Conservation (phyloP, 2,113 vertebrate genomes). For the Ginglymostoma cirratum region DNA sequence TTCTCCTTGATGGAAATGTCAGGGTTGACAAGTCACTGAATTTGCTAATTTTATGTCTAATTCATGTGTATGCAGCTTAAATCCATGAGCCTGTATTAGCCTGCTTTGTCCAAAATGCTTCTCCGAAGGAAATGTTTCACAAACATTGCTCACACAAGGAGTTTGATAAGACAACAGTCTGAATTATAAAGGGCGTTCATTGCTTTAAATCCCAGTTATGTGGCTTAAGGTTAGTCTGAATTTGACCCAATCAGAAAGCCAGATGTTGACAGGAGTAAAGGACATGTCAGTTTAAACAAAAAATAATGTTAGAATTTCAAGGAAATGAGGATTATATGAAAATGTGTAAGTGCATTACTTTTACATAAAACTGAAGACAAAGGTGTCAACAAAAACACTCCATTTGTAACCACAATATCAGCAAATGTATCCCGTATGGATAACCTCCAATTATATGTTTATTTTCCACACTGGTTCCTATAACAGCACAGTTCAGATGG, state of each 20-base stretch:
- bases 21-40: neutral
- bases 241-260: neutral
- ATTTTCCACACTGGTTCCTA: neutral
- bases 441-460: neutral
- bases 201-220: neutral
- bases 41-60: neutral
- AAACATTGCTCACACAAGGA: neutral
- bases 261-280: neutral
- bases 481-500: constrained; percentile 1
- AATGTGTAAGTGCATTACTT: neutral
- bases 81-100: neutral
- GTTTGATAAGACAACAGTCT: neutral
- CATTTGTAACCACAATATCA: neutral
- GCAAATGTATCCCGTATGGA: neutral
- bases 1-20: neutral
- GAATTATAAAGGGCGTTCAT: neutral
- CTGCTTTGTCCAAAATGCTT: neutral
- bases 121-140: neutral
- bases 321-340: neutral
- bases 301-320: neutral
- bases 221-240: neutral
- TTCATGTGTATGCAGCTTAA: neutral
- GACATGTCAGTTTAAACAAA: neutral
- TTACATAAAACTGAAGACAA: neutral
- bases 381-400: neutral